Conservation (phyloP, 1,140 invertebrate genomes). For the Calliopsis andreniformis region DNA sequence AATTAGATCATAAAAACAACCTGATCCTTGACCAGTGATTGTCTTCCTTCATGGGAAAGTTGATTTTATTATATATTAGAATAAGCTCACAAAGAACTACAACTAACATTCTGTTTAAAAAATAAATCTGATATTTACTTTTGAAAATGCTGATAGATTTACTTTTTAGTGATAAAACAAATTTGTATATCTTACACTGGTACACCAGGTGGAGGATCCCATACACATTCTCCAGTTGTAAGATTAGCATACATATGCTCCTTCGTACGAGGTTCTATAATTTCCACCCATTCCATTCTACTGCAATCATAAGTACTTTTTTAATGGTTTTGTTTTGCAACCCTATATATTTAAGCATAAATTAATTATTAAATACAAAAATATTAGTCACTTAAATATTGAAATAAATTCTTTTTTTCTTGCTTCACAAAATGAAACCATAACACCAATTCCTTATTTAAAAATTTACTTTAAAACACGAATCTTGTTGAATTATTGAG, state of each 20-base stretch:
- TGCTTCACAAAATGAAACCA: too few relatives aligned
- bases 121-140: background rate
- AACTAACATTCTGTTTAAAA: background rate
- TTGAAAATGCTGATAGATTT: background rate
- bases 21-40: constrained; percentile 20
- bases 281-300: constrained; percentile 99
- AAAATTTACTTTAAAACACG: background rate
- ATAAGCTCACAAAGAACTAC: too few relatives aligned
- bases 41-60: background rate
- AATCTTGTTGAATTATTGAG: too few relatives aligned
- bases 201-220: constrained; percentile 94
- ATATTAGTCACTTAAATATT: background rate
- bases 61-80: background rate
- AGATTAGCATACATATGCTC: constrained; percentile 99
- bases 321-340: background rate
- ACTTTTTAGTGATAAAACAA: background rate
- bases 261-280: constrained; percentile 98
- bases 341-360: background rate
- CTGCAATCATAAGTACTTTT: constrained; percentile 67
- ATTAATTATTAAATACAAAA: too few relatives aligned
- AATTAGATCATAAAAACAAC: constrained; percentile 58
- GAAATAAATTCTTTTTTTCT: too few relatives aligned
- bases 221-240: constrained; percentile 98
- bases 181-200: constrained; percentile 85
- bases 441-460: too few relatives aligned